phyloP scores from a whole-genome alignment of 2,888 invertebrate species.

The Mechanitis mazaeus region DNA sequence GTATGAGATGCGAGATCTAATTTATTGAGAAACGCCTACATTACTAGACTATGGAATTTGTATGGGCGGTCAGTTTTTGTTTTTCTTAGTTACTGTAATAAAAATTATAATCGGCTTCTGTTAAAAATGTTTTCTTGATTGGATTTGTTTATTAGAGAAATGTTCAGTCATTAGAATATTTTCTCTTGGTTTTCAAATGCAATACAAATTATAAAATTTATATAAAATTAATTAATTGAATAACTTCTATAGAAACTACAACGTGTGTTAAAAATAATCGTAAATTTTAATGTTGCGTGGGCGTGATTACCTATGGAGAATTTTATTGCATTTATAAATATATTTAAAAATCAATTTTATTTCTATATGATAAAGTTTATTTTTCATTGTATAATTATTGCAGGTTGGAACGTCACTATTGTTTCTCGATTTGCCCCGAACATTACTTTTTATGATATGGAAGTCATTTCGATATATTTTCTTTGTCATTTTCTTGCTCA shows the following conservation, averaged over 20 bases:
- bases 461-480: slow-evolving; percentile 52
- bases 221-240: slow-evolving; percentile 7
- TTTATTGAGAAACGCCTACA: slow-evolving; percentile 5
- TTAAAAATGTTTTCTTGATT: not conserved
- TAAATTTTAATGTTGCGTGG: slow-evolving; percentile 42
- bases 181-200: too few species aligned
- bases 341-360: slow-evolving; percentile 11
- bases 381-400: slow-evolving; percentile 22
- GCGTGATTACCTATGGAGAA: slow-evolving; percentile 33
- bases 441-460: slow-evolving; percentile 60
- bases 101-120: not conserved
- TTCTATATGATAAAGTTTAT: slow-evolving; percentile 13
- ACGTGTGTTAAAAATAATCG: slow-evolving; percentile 36
- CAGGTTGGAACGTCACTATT: slow-evolving; percentile 49
- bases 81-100: not conserved
- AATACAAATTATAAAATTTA: not conserved
- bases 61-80: not conserved
- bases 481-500: slow-evolving; percentile 41
- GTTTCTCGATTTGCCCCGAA: slow-evolving; percentile 57
- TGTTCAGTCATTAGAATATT: too few species aligned
- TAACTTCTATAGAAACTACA: slow-evolving; percentile 11
- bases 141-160: too few species aligned
- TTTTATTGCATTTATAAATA: slow-evolving; percentile 14
- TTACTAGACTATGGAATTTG: not conserved
- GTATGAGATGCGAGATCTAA: not conserved